phyloP scores from a whole-genome alignment of 2,113 vertebrate species.

The Muntiacus reevesi region DNA sequence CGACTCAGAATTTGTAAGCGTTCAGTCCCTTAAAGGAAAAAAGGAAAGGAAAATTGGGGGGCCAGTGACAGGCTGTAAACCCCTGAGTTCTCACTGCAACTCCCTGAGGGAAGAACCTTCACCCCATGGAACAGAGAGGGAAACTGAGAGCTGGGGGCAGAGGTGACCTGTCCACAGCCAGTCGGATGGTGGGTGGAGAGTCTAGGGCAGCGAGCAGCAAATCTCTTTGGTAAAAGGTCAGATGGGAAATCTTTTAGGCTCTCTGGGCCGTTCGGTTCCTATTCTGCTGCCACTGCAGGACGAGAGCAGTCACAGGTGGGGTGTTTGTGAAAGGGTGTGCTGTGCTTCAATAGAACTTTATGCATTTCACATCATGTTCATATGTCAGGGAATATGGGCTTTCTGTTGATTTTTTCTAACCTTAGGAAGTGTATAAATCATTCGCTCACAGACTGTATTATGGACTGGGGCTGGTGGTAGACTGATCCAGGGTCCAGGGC shows the following conservation, averaged over 20 bases:
- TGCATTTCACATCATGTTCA: background rate
- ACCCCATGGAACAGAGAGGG: background rate
- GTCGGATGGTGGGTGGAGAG: background rate
- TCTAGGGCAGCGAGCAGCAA: background rate
- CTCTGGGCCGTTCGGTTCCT: rapidly evolving
- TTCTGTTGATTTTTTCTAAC: background rate
- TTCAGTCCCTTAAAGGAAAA: background rate
- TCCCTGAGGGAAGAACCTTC: too few relatives aligned
- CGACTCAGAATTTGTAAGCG: background rate
- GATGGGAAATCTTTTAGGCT: background rate
- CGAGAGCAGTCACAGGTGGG: background rate
- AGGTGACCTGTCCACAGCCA: background rate
- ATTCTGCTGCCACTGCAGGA: background rate
- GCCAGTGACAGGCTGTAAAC: background rate
- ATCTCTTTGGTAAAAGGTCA: background rate
- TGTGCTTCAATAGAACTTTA: background rate
- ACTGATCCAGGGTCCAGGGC: too few relatives aligned
- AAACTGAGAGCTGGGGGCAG: background rate
- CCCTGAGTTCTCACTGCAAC: too few relatives aligned
- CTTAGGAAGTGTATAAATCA: background rate
- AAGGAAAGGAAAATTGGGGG: background rate
- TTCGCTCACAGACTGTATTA: background rate
- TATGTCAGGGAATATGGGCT: background rate
- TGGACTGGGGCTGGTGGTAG: background rate
- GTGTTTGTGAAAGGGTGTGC: rapidly evolving